Conservation (phyloP, 2,888 invertebrate genomes). For the Nymphalis polychloros region DNA sequence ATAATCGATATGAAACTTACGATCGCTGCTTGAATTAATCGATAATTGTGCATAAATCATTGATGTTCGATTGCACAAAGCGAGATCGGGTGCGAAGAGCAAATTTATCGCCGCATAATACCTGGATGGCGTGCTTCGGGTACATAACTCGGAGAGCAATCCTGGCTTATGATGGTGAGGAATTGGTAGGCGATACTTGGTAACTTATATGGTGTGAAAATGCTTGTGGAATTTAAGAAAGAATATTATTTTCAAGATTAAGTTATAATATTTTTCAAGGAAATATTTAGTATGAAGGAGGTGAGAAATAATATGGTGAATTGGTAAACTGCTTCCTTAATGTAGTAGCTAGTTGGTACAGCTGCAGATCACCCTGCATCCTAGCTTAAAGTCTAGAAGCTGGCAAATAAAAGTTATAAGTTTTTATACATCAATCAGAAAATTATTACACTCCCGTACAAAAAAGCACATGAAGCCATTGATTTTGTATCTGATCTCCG, state of each 20-base stretch:
- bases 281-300: too few species aligned
- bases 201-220: constrained; percentile 54
- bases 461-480: too few species aligned
- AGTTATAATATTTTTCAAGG: too few species aligned
- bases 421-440: too few species aligned
- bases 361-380: too few species aligned
- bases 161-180: constrained; percentile 68
- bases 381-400: too few species aligned
- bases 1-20: constrained; percentile 74
- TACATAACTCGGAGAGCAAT: constrained; percentile 70
- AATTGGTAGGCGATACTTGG: constrained; percentile 42
- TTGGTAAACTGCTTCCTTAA: too few species aligned
- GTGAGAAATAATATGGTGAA: too few species aligned
- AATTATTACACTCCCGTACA: too few species aligned
- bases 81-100: constrained; percentile 78
- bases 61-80: constrained; percentile 79
- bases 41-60: constrained; percentile 82
- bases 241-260: neutral
- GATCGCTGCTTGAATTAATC: constrained; percentile 82
- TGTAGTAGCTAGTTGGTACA: too few species aligned
- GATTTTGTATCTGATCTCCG: too few species aligned
- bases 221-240: constrained; percentile 27
- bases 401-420: too few species aligned
- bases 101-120: constrained; percentile 75
- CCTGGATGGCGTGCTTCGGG: constrained; percentile 71